Base-by-base conservation (phyloP, 2,113 vertebrate species). In the Ascaphus truei region DNA sequence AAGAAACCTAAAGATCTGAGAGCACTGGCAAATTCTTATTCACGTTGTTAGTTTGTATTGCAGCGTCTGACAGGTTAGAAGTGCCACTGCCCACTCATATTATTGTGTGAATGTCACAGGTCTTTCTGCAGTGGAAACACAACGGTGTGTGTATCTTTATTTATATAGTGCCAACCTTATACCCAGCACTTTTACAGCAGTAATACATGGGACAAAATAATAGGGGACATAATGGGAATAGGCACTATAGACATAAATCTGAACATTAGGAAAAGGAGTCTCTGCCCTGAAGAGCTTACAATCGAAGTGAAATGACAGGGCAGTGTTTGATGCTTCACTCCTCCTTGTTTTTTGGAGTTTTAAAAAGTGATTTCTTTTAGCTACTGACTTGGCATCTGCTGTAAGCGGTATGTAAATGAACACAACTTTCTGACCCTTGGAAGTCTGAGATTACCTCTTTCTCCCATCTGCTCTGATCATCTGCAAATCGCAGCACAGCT, bases 301-400 rank as follows among this genome's bases (percentile, higher is more conserved):
- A n/a, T n/a, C n/a, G n/a, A n/a, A n/a, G n/a, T n/a, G n/a, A n/a
- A n/a, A n/a, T n/a, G n/a, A n/a, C n/a, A n/a, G n/a, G n/a, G n/a
- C n/a, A n/a, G n/a, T 69, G 66, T 69, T 59, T 69, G 59, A 69
- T 69, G 59, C 66, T 59, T 59, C 3, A 5, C 15, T 16, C 23
- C 33, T 68, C 47, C 60, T 69, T 41, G 59, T 69, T 69, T 60
- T 15, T 37, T 60, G 55, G 66, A 34, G 22, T 43, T 69, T 27
- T 39, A 55, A 60, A 56, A 69, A 60, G 55, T 69, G 65, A 50
- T 68, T 55, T 57, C 51, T 57, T 59, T 69, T 69, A 69, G 55
- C 60, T 59, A 59, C 55, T 59, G 43, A 50, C 55, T 69, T 51
- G 66, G 66, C 66, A 60, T 59, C 66, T 60, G 66, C 66, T 68